Percentiles rank a stretch among this genome's conserved stretches.
These are phyloP conservation scores for Crambe crambe DNA, from an alignment of 37 sponge, comb jelly and placozoan species.

Conservation along the genomic window DNA sequence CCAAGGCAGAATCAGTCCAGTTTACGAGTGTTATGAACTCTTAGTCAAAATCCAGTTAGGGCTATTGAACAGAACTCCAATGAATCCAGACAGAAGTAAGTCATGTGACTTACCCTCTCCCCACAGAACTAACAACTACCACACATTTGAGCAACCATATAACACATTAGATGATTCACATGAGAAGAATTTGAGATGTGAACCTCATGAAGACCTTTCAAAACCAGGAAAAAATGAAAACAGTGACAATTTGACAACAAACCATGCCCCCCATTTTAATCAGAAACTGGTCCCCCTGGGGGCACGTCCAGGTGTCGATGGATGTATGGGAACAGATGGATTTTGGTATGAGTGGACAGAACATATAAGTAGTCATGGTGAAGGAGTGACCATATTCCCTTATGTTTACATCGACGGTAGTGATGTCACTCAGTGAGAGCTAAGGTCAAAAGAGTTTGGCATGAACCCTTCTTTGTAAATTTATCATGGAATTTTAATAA, in stretches of 20 bases:
- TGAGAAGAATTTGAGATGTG: too few relatives aligned
- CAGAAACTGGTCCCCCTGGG: not conserved
- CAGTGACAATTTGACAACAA: not conserved
- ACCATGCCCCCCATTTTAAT: not conserved
- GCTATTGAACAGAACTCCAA: too few relatives aligned
- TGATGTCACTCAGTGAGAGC: too few relatives aligned
- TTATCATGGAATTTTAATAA: too few relatives aligned
- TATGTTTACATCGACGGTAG: constrained; percentile 75
- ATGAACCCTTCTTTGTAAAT: too few relatives aligned
- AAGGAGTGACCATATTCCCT: constrained; percentile 57
- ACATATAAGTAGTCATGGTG: constrained; percentile 17
- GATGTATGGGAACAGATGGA: constrained; percentile 52
- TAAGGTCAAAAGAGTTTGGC: too few relatives aligned
- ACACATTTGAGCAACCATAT: too few relatives aligned
- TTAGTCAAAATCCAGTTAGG: too few relatives aligned
- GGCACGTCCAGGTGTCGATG: constrained; percentile 49
- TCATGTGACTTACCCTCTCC: too few relatives aligned
- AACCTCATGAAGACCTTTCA: not conserved
- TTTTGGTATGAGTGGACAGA: constrained; percentile 73
- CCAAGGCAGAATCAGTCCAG: not conserved
- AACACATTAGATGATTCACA: too few relatives aligned
- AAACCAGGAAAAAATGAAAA: not conserved
- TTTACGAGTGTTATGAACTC: too few relatives aligned
- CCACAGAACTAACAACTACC: not conserved
- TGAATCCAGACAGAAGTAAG: too few relatives aligned